A percentile compares a stretch with the other conserved stretches of the same genome.
These are phyloP conservation scores for Neolamprologus variostigma DNA, from an alignment of 2,113 vertebrate genomes.

Conservation along the genomic window DNA sequence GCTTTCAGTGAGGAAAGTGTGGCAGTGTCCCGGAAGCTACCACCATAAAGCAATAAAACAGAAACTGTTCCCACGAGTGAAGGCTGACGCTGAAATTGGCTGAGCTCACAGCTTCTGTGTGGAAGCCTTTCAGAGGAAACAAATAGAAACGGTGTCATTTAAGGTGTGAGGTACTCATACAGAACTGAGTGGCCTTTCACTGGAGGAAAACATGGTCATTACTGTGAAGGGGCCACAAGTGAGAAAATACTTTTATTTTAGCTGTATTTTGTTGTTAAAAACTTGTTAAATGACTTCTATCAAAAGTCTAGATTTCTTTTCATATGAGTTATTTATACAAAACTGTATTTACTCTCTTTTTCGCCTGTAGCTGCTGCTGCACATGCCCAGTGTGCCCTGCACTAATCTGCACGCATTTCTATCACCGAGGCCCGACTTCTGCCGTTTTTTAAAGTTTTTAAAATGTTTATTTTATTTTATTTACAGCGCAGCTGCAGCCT, in stretches of 20 bases:
- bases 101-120: neutral
- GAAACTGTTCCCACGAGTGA: neutral
- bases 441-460: neutral
- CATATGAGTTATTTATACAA: neutral
- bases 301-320: rapidly evolving
- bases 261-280: rapidly evolving
- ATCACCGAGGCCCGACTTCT: neutral
- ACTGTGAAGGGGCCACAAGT: neutral
- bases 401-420: neutral
- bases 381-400: rapidly evolving
- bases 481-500: neutral
- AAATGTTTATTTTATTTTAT: neutral
- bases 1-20: neutral
- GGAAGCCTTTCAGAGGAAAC: neutral
- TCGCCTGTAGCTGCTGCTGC: too few relatives aligned
- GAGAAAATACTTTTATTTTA: neutral
- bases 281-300: neutral
- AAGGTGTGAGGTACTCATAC: neutral
- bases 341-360: neutral
- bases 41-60: neutral
- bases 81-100: neutral
- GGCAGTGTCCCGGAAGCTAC: neutral
- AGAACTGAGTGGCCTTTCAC: neutral
- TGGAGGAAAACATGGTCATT: neutral
- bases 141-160: neutral